Base-by-base conservation (phyloP, 2,797 vertebrate species). In the Urocyon cinereoargenteus region DNA sequence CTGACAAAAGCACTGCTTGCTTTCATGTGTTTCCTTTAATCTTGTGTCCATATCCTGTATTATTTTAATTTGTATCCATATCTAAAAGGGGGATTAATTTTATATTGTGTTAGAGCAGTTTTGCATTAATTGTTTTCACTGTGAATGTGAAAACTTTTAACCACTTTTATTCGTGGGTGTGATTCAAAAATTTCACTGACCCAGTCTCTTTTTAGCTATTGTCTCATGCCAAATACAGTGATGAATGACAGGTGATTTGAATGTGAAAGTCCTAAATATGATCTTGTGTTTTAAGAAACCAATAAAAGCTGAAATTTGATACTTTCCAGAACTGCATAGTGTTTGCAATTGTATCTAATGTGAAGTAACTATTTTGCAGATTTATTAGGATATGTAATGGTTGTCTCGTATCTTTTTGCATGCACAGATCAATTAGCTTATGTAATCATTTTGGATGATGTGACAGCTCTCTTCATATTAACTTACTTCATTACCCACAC, bases 291-390 rank as follows among this genome's bases (percentile, higher is more conserved):
- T 91, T 72, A 94, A 40, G 34, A 91, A 92, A 53, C 36, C 7
- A 88, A 93, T 70, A 84, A 62, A 87, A 40, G 15, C 93, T 87
- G 85, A 90, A 85, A 81, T 88, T 86, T 91, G 49, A 59, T 70
- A 90, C 66, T 84, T 85, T 86, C 64, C 75, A 45, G 78, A 92
- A 36, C 12, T 61, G 72, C 40, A 53, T 59, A 64, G 19, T 78
- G 68, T 86, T 89, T 91, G 5, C 24, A 77, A 5, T 72, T 75
- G 1, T 75, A 73, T 61, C 49, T 91, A 75, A 79, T 73, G 21
- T 18, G 6, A 84, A 53, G 36, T 81, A 53, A 83, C 31, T 93
- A 82, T 88, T 96, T 84, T 90, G 22, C 10, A 77, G 40, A n/a
- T 77, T 57, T 91, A 75, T 26, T 84, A 78, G 64, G 24, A n/a